These are phyloP conservation scores for Drosophila yooni DNA, from an alignment of 2,888 invertebrate species.

Conservation along the genomic window DNA sequence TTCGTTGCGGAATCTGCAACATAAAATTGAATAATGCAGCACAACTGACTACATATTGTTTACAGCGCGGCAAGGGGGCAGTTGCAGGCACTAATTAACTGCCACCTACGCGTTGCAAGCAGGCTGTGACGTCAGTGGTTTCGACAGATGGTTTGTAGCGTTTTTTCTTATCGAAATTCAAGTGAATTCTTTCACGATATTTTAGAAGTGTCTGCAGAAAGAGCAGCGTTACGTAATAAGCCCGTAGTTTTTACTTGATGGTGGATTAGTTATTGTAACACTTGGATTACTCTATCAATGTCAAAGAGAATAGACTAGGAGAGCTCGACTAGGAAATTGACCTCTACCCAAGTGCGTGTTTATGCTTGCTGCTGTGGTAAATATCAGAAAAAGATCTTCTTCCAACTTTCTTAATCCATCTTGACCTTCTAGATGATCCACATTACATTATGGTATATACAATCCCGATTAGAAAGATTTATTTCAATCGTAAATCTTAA, in stretches of 20 bases:
- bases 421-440: neutral
- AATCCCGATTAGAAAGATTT: neutral
- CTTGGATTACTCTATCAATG: neutral
- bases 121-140: neutral
- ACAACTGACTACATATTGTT: conserved; percentile 11
- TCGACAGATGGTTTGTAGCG: too few species aligned
- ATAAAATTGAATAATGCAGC: conserved; percentile 28
- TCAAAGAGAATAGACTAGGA: neutral
- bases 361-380: neutral
- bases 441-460: neutral
- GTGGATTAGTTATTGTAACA: neutral
- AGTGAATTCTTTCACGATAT: conserved; percentile 14
- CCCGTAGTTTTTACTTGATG: neutral
- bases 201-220: neutral
- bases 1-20: conserved; percentile 26
- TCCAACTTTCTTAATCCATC: accelerated
- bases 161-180: conserved; percentile 1
- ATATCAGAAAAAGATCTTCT: neutral
- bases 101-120: neutral
- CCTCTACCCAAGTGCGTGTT: neutral
- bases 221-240: neutral
- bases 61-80: neutral
- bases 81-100: conserved; percentile 18
- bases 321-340: neutral
- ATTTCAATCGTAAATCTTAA: neutral